Evolutionary conservation across 37 sponge, comb jelly and placozoan species (phyloP).

Genomic region (Halichondria panicea): DNA sequence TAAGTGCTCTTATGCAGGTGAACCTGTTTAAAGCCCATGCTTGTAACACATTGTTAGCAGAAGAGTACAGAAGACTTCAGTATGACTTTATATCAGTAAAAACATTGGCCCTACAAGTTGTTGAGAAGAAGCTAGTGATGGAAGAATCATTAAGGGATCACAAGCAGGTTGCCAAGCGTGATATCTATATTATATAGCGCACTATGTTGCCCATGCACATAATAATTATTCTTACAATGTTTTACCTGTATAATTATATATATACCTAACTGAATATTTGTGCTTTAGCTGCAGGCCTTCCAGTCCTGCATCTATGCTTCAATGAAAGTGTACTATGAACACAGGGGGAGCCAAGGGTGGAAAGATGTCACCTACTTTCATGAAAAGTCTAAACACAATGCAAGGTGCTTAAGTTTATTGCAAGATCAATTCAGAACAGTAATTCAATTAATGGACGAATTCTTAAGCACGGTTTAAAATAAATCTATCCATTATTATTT

Average conservation of each 20-base stretch:
- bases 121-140: slow-evolving; percentile 41
- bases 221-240: not conserved
- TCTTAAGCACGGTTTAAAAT: too few relatives aligned
- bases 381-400: slow-evolving; percentile 2
- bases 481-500: too few relatives aligned
- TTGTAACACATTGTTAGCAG: slow-evolving; percentile 8
- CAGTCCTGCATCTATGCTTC: slow-evolving; percentile 13
- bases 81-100: slow-evolving; percentile 17
- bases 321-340: slow-evolving; percentile 29
- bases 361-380: slow-evolving; percentile 3
- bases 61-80: slow-evolving; percentile 14
- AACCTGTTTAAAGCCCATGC: slow-evolving; percentile 8
- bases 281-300: slow-evolving; percentile 34
- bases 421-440: slow-evolving; percentile 25
- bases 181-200: not conserved
- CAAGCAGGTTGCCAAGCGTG: slow-evolving; percentile 32
- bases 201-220: too few relatives aligned
- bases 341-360: slow-evolving; percentile 16
- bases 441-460: slow-evolving; percentile 14
- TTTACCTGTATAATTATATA: not conserved
- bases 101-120: slow-evolving; percentile 27
- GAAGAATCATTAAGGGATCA: slow-evolving; percentile 47
- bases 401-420: not conserved
- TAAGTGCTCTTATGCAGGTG: not conserved
- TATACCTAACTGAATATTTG: not conserved